phyloP scores from a whole-genome alignment of 2,888 invertebrate genomes.

The Polylopha cassiicola region DNA sequence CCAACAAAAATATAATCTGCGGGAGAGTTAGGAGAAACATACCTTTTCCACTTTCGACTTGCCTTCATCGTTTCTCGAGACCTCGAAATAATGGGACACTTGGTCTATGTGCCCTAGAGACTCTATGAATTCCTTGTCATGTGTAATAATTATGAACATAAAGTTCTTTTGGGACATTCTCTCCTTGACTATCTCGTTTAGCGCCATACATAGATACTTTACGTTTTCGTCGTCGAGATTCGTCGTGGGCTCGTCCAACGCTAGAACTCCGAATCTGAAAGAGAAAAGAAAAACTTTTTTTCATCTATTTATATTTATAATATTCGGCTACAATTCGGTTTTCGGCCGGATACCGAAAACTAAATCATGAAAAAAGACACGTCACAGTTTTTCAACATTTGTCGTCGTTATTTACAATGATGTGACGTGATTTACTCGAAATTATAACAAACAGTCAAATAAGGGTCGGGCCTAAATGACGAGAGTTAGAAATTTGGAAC shows the following conservation, averaged over 20 bases:
- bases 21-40: constrained; percentile 48
- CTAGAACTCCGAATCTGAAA: constrained; percentile 92
- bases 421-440: too few species aligned
- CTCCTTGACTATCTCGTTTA: constrained; percentile 82
- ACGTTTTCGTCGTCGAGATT: constrained; percentile 96
- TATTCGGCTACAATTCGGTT: too few species aligned
- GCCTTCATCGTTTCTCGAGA: constrained; percentile 79
- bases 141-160: constrained; percentile 97
- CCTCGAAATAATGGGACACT: constrained; percentile 82
- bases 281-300: neutral
- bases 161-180: constrained; percentile 85
- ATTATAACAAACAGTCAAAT: too few species aligned
- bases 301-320: too few species aligned
- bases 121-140: constrained; percentile 94
- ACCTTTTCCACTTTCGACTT: constrained; percentile 74
- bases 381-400: too few species aligned
- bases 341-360: too few species aligned
- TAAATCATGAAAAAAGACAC: too few species aligned
- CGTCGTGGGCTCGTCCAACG: constrained; percentile 99
- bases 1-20: too few species aligned
- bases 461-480: too few species aligned
- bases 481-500: too few species aligned
- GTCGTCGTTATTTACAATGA: too few species aligned
- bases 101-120: constrained; percentile 84
- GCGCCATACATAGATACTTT: constrained; percentile 86